A percentile compares a stretch with the other conserved stretches of the same genome.
These are phyloP conservation scores for Hippopotamyrus pictus DNA, from an alignment of 2,797 vertebrate species.

Conservation along the genomic window DNA sequence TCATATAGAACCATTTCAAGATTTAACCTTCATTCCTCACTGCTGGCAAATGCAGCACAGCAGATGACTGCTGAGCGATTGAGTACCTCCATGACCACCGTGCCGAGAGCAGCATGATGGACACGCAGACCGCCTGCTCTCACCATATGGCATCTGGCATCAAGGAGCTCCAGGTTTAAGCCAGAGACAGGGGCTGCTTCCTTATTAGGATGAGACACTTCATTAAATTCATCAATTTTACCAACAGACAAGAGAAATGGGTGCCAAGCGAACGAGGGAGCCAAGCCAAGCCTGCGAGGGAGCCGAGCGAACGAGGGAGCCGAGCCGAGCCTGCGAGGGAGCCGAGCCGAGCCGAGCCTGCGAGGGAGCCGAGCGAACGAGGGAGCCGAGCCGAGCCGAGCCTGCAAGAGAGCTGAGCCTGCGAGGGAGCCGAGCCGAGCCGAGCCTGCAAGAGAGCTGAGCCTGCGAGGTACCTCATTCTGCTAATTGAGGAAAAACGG, in stretches of 20 bases:
- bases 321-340: too few relatives aligned
- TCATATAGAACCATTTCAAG: background rate
- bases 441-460: too few relatives aligned
- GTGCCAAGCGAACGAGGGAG: background rate
- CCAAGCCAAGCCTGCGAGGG: background rate
- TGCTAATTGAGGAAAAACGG: conserved; percentile 1
- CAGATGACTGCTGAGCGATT: background rate
- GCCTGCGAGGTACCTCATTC: background rate
- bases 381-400: too few relatives aligned
- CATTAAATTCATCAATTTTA: background rate
- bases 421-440: too few relatives aligned
- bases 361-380: too few relatives aligned
- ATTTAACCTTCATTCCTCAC: background rate
- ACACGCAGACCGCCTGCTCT: background rate
- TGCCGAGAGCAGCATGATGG: background rate
- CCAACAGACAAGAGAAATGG: background rate
- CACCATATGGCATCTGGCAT: background rate
- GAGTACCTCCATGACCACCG: background rate
- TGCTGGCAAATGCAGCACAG: background rate
- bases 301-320: too few relatives aligned
- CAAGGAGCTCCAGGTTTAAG: background rate
- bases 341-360: too few relatives aligned
- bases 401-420: too few relatives aligned
- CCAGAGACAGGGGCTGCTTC: background rate
- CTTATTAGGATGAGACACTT: background rate